Evolutionary conservation across 2,888 invertebrate species (phyloP), one percentile per base, ranked within the genome.

Genomic region (Bugulina stolonifera): DNA sequence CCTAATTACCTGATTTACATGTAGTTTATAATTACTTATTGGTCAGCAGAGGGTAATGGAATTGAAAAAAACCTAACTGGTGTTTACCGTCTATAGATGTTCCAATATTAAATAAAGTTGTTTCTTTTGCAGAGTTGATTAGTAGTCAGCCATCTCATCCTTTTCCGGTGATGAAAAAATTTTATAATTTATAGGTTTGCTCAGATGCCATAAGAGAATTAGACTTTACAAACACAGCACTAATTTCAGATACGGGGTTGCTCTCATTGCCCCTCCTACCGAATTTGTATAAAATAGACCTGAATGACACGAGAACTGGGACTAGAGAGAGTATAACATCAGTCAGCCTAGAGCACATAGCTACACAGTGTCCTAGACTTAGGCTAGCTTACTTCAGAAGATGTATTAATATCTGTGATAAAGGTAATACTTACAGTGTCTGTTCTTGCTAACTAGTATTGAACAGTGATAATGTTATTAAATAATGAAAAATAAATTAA

Each of bases 201-300:
- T 64, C 64, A 22, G 64, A 64, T 32, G 64, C 64, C 14, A 32
- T 64, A 5, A 14, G 34, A 14, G 64, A 64, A 34, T 27, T 64
- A 64, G 64, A 64, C 32, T 64, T 64, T n/a, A 64, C 64, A 25
- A 64, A 64, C 64, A 64, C 64, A 10, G 32, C 32, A 23, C 29
- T 29, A 5, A 64, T 64, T 10, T 64, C 64, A 32, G 64, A 64
- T 32, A 32, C 10, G n/a, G 64, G 64, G 5, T 14, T 64, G 2
- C 18, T 64, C 25, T 5, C 3, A 14, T n/a, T 64, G 5, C 64
- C 64, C 5, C 10, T 14, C n/a, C 32, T 64, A 14, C 34, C 64
- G 10, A 25, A 64, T 32, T 34, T 64, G 29, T 64, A 32, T 32
- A 64, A 64, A 32, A 64, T 64, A 64, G 64, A 64, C n/a, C n/a